Percentiles rank a stretch among this genome's conserved stretches.
These are phyloP conservation scores for Enteromius argenteus DNA, from an alignment of 2,797 vertebrate species.

Conservation along the genomic window DNA sequence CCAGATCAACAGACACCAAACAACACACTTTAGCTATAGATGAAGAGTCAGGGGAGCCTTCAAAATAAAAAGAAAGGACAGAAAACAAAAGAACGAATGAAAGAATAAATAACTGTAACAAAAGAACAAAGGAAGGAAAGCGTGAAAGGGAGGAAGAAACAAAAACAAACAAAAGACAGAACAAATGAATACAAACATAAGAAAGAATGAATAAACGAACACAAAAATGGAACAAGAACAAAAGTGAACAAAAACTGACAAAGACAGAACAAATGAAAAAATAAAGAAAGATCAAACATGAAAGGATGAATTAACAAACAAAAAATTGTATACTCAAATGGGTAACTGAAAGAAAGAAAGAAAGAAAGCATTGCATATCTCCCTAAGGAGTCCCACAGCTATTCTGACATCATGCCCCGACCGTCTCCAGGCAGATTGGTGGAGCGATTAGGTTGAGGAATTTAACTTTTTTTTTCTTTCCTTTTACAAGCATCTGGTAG, in stretches of 20 bases:
- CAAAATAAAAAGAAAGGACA: not conserved
- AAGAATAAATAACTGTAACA: not conserved
- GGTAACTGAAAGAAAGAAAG: conserved; percentile 16
- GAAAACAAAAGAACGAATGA: not conserved
- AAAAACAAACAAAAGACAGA: conserved; percentile 57
- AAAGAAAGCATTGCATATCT: not conserved
- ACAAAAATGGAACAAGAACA: not conserved
- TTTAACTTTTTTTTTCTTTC: conserved; percentile 44
- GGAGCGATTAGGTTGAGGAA: conserved; percentile 79
- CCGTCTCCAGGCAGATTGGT: conserved; percentile 78
- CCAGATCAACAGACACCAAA: conserved; percentile 10
- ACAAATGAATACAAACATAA: not conserved
- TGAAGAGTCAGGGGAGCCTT: not conserved
- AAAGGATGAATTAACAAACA: conserved; percentile 57
- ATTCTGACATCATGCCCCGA: conserved; percentile 73
- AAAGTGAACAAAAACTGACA: not conserved
- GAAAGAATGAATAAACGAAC: not conserved
- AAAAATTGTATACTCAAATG: not conserved
- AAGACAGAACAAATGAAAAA: not conserved
- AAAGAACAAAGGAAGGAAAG: not conserved
- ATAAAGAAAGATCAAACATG: not conserved
- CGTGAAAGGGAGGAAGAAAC: no score
- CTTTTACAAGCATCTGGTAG: conserved; percentile 84
- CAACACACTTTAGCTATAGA: not conserved
- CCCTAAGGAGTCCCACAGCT: not conserved